Evolutionary conservation across 2,888 invertebrate genomes (phyloP).

Genomic region (Tenthredo scrophulariae): DNA sequence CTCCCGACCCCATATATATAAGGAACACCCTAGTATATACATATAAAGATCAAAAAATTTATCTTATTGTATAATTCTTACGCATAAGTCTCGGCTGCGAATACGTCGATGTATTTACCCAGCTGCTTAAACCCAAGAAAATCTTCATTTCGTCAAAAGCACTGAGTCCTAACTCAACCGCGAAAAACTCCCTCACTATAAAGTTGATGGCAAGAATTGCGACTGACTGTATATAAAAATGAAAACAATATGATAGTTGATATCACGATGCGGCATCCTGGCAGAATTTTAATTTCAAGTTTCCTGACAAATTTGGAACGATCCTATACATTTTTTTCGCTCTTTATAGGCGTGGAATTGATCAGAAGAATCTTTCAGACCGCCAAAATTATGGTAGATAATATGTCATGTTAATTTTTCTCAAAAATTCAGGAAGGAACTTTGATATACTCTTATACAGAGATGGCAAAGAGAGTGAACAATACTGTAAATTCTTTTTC

Average conservation of each 20-base stretch:
- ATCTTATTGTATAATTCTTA: conserved; percentile 55
- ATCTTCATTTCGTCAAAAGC: conserved; percentile 57
- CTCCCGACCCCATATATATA: too few relatives aligned
- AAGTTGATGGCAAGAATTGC: conserved; percentile 74
- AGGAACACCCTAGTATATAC: too few relatives aligned
- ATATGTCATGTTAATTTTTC: too few relatives aligned
- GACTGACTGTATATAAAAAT: conserved; percentile 33
- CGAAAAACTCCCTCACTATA: conserved; percentile 71
- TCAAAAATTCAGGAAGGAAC: background rate
- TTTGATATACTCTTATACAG: background rate
- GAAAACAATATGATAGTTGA: background rate
- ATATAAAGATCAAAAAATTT: background rate
- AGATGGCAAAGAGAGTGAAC: background rate
- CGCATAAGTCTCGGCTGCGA: conserved; percentile 65
- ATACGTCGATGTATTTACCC: conserved; percentile 69
- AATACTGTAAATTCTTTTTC: background rate
- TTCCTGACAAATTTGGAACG: background rate
- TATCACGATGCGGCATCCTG: conserved; percentile 60
- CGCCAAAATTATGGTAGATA: background rate
- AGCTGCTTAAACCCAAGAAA: conserved; percentile 72
- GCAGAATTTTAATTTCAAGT: background rate
- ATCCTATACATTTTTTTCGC: conserved; percentile 62
- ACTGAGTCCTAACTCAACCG: conserved; percentile 64
- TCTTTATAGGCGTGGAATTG: background rate
- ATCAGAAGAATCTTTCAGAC: conserved; percentile 20